Evolutionary conservation across 2,113 vertebrate species (phyloP), one percentile per base, ranked within the genome.

Genomic region (Nibea coibor): DNA sequence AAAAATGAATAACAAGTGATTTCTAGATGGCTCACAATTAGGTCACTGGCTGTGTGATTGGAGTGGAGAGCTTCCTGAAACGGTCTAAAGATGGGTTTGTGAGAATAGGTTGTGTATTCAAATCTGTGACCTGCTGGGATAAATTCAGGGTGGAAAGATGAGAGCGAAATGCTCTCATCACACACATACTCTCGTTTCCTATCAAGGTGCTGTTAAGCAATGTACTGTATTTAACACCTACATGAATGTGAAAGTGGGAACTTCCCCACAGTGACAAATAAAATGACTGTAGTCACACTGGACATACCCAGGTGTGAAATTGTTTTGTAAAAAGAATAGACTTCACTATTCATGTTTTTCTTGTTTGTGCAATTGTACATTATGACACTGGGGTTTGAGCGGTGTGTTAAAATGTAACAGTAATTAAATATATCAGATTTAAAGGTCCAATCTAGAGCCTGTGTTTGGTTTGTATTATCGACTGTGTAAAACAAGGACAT

Each of bases 101-200:
- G 70, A 85, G 53, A 31, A 53, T 35, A 48, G 39, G 59, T 77
- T 73, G 56, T 73, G 57, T 76, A 77, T 82, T 87, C 35, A 86
- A 75, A 84, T 82, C 58, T 62, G 61, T 72, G 56, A 90, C 78
- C 87, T 69, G 83, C 87, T 85, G 85, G 16, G 87, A 84, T 91
- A 77, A 90, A 90, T 87, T 85, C 51, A 22, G 22, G 64, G 42
- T 24, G 24, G 54, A 26, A 64, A 69, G 80, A 81, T 42, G 10
- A 72, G 56, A 65, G 58, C 7, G 48, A 84, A 81, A 72, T 62
- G 59, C 65, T 54, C 48, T 76, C 80, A 70, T 77, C 51, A 57
- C 22, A 39, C 35, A 39, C 12, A 4, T 45, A 66, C 56, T 45
- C 45, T 54, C 24, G 0, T 70, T 72, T 78, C 20, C 54, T 72